These are phyloP conservation scores for Mizuhopecten yessoensis DNA, from an alignment of 1,140 invertebrate species.

Conservation along the genomic window DNA sequence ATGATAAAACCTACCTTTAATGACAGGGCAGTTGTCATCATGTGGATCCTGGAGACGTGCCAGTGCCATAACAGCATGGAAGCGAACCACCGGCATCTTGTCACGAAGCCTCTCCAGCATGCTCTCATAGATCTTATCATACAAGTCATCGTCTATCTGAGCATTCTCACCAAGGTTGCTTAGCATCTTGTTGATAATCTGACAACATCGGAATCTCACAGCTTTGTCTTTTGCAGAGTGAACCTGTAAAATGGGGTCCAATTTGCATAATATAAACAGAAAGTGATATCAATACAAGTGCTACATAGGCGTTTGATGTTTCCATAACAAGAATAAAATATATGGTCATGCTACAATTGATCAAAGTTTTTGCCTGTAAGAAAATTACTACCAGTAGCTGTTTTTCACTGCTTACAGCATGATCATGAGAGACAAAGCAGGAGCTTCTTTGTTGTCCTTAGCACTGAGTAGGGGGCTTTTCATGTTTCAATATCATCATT, in stretches of 20 bases:
- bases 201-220: constrained; percentile 89
- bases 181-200: constrained; percentile 90
- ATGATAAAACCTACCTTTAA: constrained; percentile 84
- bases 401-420: too few species aligned
- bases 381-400: too few species aligned
- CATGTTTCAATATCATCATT: too few species aligned
- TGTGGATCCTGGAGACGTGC: constrained; percentile 91
- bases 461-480: too few species aligned
- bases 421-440: too few species aligned
- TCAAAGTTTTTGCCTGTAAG: too few species aligned
- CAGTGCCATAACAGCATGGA: constrained; percentile 91
- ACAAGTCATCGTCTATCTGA: constrained; percentile 90
- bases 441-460: too few species aligned
- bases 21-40: constrained; percentile 90
- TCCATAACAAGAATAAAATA: neutral
- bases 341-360: neutral
- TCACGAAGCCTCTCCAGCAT: constrained; percentile 90
- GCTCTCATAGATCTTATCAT: constrained; percentile 88
- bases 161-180: constrained; percentile 90
- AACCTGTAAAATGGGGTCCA: constrained; percentile 80
- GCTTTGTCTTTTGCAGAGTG: constrained; percentile 87
- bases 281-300: constrained; percentile 26
- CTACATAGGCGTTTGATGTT: neutral
- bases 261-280: too few species aligned
- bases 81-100: constrained; percentile 89